Evolutionary conservation across 2,113 vertebrate genomes (phyloP).

Genomic region (Rhagologus leucostigma): DNA sequence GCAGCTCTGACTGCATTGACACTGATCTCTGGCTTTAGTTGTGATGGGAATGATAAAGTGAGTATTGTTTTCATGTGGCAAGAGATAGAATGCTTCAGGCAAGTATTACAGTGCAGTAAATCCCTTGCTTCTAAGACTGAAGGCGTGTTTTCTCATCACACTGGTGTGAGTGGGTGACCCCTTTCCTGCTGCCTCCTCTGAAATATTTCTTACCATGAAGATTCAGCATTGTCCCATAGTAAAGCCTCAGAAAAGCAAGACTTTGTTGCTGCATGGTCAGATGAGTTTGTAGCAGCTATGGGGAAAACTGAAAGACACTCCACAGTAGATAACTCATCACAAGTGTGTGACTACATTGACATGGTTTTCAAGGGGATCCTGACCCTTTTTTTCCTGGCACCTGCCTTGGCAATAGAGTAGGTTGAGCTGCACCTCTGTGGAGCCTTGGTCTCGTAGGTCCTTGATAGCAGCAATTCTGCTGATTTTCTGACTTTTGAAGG

Average conservation of each 20-base stretch:
- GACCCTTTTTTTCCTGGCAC: background rate
- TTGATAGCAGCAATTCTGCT: background rate
- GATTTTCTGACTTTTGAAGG: background rate
- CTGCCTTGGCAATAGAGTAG: background rate
- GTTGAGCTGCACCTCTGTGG: background rate
- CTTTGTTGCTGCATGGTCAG: background rate
- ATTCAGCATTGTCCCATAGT: rapidly evolving
- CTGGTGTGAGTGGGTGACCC: background rate
- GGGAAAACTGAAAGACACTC: background rate
- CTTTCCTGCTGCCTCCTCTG: background rate
- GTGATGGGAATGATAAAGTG: background rate
- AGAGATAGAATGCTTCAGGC: background rate
- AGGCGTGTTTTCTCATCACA: background rate
- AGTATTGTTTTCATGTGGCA: background rate
- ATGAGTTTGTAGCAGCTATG: background rate
- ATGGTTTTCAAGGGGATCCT: background rate
- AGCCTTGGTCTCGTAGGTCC: rapidly evolving
- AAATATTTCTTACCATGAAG: background rate
- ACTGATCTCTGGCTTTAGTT: background rate
- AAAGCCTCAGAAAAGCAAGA: background rate
- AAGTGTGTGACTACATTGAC: background rate
- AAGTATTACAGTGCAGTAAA: background rate
- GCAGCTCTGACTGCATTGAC: background rate
- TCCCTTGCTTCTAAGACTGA: background rate
- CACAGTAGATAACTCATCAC: background rate